These are phyloP conservation scores for Buphagus erythrorhynchus DNA, from an alignment of 2,797 vertebrate genomes.

Conservation along the genomic window DNA sequence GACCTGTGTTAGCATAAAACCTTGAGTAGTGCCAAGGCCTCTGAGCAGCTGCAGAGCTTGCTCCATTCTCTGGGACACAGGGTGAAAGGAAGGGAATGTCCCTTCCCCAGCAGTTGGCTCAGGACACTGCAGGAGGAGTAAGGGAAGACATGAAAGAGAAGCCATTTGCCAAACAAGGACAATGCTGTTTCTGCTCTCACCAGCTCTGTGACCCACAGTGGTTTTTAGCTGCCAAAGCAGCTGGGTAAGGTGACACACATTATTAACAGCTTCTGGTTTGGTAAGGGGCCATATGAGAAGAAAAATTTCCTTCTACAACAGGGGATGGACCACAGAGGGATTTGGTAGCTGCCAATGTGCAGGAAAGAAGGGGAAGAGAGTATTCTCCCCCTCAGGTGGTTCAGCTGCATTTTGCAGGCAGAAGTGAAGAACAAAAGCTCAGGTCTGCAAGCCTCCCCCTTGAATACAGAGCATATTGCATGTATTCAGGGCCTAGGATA, in stretches of 20 bases:
- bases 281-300: background rate
- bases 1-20: background rate
- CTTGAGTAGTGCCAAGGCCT: background rate
- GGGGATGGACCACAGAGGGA: background rate
- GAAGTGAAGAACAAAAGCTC: background rate
- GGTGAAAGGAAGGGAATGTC: background rate
- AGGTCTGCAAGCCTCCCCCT: background rate
- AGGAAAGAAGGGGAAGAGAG: background rate
- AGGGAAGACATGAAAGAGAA: background rate
- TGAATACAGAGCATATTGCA: background rate
- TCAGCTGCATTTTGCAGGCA: background rate
- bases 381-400: background rate
- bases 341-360: background rate
- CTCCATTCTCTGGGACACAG: background rate
- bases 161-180: background rate
- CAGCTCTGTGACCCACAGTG: background rate
- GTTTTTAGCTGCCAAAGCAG: background rate
- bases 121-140: background rate
- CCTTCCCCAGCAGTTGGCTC: background rate
- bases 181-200: background rate
- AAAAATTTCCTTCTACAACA: background rate
- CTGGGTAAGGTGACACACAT: fast-evolving
- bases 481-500: background rate
- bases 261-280: background rate
- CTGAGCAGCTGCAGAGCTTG: background rate